phyloP scores from a whole-genome alignment of 2,113 vertebrate genomes.

The Oryzias woworae region DNA sequence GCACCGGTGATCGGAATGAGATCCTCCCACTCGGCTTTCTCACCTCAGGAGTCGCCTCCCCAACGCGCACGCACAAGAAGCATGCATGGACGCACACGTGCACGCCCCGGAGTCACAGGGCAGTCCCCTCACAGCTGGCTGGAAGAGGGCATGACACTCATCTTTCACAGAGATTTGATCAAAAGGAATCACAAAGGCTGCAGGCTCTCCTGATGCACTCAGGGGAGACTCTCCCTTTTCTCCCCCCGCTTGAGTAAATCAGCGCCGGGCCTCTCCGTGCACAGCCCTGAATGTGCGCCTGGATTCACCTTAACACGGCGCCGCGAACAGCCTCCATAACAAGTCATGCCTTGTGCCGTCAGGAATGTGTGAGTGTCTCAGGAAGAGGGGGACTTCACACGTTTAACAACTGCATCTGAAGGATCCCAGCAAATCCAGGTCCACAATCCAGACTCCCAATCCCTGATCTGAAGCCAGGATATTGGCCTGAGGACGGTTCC shows the following conservation, averaged over 20 bases:
- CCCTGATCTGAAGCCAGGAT: too few species aligned
- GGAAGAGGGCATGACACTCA: slow-evolving; percentile 90
- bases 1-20: slow-evolving; percentile 88
- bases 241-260: slow-evolving; percentile 83
- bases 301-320: slow-evolving; percentile 67
- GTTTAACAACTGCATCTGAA: background rate
- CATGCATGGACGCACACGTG: slow-evolving; percentile 20
- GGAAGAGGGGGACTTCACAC: slow-evolving; percentile 41
- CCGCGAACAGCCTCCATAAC: slow-evolving; percentile 74
- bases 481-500: too few species aligned
- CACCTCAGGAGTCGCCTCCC: slow-evolving; percentile 82
- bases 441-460: too few species aligned
- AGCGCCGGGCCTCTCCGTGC: slow-evolving; percentile 78
- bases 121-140: slow-evolving; percentile 91
- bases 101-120: slow-evolving; percentile 80
- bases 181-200: slow-evolving; percentile 89
- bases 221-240: slow-evolving; percentile 79
- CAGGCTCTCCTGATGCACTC: slow-evolving; percentile 84
- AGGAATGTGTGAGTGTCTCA: slow-evolving; percentile 68
- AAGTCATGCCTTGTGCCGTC: slow-evolving; percentile 79
- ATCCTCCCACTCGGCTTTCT: slow-evolving; percentile 87
- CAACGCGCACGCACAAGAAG: slow-evolving; percentile 39
- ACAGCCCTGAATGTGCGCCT: slow-evolving; percentile 58
- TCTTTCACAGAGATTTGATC: slow-evolving; percentile 95
- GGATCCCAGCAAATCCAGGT: too few species aligned